phyloP scores from a whole-genome alignment of 2,888 invertebrate species.

The Chaitophorus viminalis region DNA sequence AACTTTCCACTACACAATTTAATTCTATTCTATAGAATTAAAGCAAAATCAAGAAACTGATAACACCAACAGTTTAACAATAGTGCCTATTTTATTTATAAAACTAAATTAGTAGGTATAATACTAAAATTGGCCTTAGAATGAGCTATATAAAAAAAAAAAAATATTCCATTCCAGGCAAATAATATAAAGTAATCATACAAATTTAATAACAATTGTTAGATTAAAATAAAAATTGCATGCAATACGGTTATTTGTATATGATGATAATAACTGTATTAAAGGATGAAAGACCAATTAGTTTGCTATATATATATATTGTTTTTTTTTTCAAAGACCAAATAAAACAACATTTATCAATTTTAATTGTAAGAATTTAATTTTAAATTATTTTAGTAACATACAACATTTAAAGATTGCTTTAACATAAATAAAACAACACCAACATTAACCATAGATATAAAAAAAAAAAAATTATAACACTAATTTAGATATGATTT shows the following conservation, averaged over 20 bases:
- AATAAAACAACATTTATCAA: not conserved
- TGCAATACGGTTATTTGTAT: not conserved
- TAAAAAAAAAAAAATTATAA: too few relatives aligned
- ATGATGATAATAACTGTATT: not conserved
- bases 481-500: too few relatives aligned
- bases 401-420: not conserved
- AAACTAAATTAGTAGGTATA: not conserved
- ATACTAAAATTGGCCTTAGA: conserved; percentile 22
- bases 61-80: not conserved
- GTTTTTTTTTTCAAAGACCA: too few relatives aligned
- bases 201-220: not conserved
- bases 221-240: not conserved
- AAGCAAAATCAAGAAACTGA: not conserved
- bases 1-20: not conserved
- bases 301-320: too few relatives aligned
- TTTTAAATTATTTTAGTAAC: not conserved
- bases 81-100: not conserved
- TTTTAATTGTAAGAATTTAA: not conserved
- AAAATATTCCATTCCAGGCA: conserved; percentile 48
- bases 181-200: not conserved
- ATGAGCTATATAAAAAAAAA: conserved; percentile 52
- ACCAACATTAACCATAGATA: too few relatives aligned
- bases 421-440: not conserved
- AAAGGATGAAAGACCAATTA: not conserved
- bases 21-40: not conserved